Evolutionary conservation across 2,797 vertebrate genomes (phyloP), one percentile per base, ranked within the genome.

Genomic region (Chromobotia macracanthus): DNA sequence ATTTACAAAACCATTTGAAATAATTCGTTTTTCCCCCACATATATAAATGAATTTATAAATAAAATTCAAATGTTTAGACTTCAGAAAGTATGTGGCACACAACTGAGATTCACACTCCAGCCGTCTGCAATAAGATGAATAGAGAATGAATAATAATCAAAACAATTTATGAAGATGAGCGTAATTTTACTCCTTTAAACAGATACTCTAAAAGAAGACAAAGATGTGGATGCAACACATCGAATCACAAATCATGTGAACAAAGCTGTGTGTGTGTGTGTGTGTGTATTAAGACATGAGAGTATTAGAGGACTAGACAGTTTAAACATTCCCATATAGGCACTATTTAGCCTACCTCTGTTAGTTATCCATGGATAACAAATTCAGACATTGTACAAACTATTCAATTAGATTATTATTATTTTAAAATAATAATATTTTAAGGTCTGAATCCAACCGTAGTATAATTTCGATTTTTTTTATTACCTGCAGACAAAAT

Each of bases 1-100:
- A 71, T 83, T 83, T 80, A 72, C 72, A 84, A 84, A 84, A 81
- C 35, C 75, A 60, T 50, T 69, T 31, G 56, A 76, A 77, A 81
- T 69, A 74, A 68, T 23, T 19, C 56, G 44, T 25, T 8, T 61
- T 28, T 74, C 31, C 38, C 77, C 64, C 31, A n/a, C 38, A 68
- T 18, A 55, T 19, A 48, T 46, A 82, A 73, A 77, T 51, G 41
- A 35, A 66, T 48, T 19, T 66, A n/a, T n/a, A n/a, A n/a, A n/a
- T n/a, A n/a, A n/a, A 58, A 71, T 69, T 72, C 38, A 41, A 65
- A 75, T 21, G 18, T 25, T 48, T 3, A 15, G 25, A 18, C 31
- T 31, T 31, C 31, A 31, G 31, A n/a, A n/a, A n/a, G n/a, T n/a
- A n/a, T n/a, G n/a, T n/a, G n/a, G n/a, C n/a, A n/a, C n/a, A n/a